Evolutionary conservation across 2,888 invertebrate species (phyloP).

Genomic region (Brenthis hecate): DNA sequence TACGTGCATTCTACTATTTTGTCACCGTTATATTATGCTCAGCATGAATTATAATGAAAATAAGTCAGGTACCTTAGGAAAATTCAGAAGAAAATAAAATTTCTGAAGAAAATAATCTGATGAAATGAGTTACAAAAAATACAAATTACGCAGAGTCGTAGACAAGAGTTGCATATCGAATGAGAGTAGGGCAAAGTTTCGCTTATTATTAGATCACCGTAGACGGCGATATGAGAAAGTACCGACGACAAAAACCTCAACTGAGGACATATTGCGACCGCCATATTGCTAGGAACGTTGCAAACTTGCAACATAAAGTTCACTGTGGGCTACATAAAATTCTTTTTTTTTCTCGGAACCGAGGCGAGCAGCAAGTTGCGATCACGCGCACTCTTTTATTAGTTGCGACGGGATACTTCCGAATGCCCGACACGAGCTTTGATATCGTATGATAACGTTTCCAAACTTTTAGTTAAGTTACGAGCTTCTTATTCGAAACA

Average conservation of each 20-base stretch:
- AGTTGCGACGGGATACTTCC: constrained; percentile 47
- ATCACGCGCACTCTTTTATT: constrained; percentile 56
- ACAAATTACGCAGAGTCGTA: constrained; percentile 63
- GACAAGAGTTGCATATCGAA: constrained; percentile 75
- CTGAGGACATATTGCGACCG: constrained; percentile 73
- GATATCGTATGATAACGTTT: constrained; percentile 43
- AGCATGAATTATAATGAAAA: constrained; percentile 12
- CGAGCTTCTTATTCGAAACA: constrained; percentile 30
- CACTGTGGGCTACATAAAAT: constrained; percentile 59
- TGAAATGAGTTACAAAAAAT: constrained; percentile 34
- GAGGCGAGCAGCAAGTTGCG: constrained; percentile 51
- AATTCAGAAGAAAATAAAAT: constrained; percentile 4
- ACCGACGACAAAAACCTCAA: constrained; percentile 71
- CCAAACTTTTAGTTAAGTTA: constrained; percentile 37
- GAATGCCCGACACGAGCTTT: constrained; percentile 43
- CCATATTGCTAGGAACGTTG: constrained; percentile 62
- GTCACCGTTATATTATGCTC: constrained; percentile 8
- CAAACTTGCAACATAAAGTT: constrained; percentile 74
- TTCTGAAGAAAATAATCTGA: constrained; percentile 26
- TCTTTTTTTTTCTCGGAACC: constrained; percentile 50
- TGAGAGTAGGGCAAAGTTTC: constrained; percentile 73
- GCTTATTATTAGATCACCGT: constrained; percentile 79
- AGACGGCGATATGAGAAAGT: constrained; percentile 73
- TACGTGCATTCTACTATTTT: constrained; percentile 4
- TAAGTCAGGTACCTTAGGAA: constrained; percentile 2